These are phyloP conservation scores for Proterorhinus semilunaris DNA, from an alignment of 2,113 vertebrate genomes.

Conservation along the genomic window DNA sequence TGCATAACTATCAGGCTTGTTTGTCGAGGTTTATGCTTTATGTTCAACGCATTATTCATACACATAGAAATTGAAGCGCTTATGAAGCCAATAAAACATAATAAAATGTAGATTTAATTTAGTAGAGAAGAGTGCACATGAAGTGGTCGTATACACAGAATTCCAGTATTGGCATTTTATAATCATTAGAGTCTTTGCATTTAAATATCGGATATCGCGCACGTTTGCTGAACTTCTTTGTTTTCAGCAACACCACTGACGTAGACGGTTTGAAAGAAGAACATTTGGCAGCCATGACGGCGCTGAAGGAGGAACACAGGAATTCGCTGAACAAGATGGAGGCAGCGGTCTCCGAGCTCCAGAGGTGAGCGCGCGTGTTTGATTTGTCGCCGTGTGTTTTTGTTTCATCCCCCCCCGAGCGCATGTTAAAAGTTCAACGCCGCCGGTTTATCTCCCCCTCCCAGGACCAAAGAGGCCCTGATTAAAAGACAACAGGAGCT, in stretches of 20 bases:
- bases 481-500: slow-evolving; percentile 62
- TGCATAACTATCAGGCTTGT: too few species aligned
- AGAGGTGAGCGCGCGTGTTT: slow-evolving; percentile 75
- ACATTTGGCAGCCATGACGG: slow-evolving; percentile 59
- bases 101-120: too few species aligned
- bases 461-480: slow-evolving; percentile 74
- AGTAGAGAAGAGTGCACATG: too few species aligned
- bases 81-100: too few species aligned
- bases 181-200: too few species aligned
- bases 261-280: slow-evolving; percentile 59
- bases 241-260: slow-evolving; percentile 75
- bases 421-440: slow-evolving; percentile 13
- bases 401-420: slow-evolving; percentile 7
- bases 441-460: not conserved
- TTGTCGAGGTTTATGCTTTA: too few species aligned
- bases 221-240: not conserved
- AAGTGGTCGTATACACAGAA: too few species aligned
- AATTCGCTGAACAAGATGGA: slow-evolving; percentile 66
- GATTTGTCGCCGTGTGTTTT: slow-evolving; percentile 4
- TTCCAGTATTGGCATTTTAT: too few species aligned
- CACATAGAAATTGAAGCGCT: too few species aligned
- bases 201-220: not conserved
- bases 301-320: slow-evolving; percentile 73
- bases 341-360: slow-evolving; percentile 74
- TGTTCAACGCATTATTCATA: too few species aligned